phyloP scores from a whole-genome alignment of 1,140 invertebrate genomes.

The Lanistes nyassanus region DNA sequence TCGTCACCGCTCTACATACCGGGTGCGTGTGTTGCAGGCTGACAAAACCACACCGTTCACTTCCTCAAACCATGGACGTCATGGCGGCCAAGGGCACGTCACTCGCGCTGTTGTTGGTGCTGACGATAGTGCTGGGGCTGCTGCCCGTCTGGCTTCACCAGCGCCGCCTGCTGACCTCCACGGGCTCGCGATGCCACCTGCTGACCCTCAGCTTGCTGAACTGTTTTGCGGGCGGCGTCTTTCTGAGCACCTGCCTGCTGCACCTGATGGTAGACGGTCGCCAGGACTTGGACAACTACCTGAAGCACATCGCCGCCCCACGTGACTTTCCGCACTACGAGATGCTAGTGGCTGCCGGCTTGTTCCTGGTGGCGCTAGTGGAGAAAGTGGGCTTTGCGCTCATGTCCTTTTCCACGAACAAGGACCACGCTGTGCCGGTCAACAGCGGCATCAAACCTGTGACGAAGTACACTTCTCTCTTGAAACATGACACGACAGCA shows the following conservation, averaged over 20 bases:
- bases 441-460: no score
- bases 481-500: background rate
- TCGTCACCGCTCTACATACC: no score
- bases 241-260: conserved; percentile 70
- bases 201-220: conserved; percentile 41
- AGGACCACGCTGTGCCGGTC: background rate
- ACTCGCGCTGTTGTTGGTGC: conserved; percentile 29
- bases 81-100: conserved; percentile 27
- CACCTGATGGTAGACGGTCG: conserved; percentile 71
- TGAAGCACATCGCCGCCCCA: background rate
- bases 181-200: background rate
- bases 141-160: conserved; percentile 32
- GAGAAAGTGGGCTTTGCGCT: conserved; percentile 69
- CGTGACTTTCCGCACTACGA: conserved; percentile 40
- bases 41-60: background rate
- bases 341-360: conserved; percentile 67
- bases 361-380: conserved; percentile 70
- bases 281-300: conserved; percentile 52
- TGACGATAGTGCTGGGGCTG: conserved; percentile 32
- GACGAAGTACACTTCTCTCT: background rate
- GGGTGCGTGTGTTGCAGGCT: no score
- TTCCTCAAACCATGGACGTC: conserved; percentile 15
- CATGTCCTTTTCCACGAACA: conserved; percentile 2
- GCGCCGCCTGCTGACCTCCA: conserved; percentile 5
- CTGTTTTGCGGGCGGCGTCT: conserved; percentile 72